These are phyloP conservation scores for Siniperca knerii DNA, from an alignment of 2,113 vertebrate genomes.

Conservation along the genomic window DNA sequence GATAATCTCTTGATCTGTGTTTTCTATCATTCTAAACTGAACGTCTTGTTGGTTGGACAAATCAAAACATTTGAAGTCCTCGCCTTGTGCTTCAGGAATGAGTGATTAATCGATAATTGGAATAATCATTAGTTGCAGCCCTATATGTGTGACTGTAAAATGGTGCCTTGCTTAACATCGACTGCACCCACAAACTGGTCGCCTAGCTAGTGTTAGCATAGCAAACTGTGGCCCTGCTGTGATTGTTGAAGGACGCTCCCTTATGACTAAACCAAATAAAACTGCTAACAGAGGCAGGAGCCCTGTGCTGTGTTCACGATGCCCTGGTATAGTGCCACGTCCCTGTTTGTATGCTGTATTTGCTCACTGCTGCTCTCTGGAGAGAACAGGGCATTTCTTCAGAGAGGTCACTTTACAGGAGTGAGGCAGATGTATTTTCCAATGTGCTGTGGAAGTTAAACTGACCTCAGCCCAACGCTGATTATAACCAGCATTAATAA, in stretches of 20 bases:
- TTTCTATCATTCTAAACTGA: no score
- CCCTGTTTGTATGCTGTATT: neutral
- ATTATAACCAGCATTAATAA: conserved; percentile 19
- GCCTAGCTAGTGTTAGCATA: neutral
- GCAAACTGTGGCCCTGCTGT: neutral
- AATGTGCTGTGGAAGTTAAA: neutral
- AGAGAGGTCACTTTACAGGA: neutral
- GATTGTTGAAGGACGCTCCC: neutral
- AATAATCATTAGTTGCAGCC: no score
- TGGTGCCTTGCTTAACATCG: no score
- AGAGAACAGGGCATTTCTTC: neutral
- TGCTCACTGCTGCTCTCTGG: neutral
- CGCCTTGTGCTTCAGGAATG: no score
- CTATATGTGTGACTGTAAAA: no score
- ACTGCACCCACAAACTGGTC: neutral
- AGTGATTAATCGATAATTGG: no score
- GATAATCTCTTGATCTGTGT: no score
- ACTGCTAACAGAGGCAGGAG: neutral
- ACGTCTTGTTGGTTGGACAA: no score
- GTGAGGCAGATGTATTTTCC: neutral
- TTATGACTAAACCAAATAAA: neutral
- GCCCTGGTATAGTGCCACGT: neutral
- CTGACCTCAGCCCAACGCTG: neutral
- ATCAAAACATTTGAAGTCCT: no score
- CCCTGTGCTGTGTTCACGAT: neutral